These are phyloP conservation scores for Tetragnatha versicolor DNA, from an alignment of 1,140 invertebrate species.

Conservation along the genomic window DNA sequence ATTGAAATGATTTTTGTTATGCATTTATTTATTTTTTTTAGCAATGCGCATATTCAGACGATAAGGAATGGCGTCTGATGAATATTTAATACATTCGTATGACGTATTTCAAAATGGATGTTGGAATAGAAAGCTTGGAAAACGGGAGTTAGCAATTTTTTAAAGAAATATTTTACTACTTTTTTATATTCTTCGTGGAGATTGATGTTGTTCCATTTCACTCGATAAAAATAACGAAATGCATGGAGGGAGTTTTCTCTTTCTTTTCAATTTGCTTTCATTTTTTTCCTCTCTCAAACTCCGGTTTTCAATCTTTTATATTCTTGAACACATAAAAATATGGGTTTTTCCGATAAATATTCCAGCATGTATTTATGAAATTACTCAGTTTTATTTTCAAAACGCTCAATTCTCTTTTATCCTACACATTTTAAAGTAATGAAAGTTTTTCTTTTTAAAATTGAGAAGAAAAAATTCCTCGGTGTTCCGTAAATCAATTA, in stretches of 20 bases:
- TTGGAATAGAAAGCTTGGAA: not conserved
- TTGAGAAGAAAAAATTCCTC: no score
- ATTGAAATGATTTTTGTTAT: conserved; percentile 43
- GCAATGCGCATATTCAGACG: conserved; percentile 33
- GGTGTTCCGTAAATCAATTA: no score
- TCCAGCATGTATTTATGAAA: no score
- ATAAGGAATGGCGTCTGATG: conserved; percentile 47
- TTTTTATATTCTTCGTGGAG: conserved; percentile 26
- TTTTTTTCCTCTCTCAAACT: no score
- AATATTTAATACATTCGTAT: conserved; percentile 48
- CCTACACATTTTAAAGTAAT: not conserved
- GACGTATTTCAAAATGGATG: conserved; percentile 48
- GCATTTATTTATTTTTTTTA: conserved; percentile 16
- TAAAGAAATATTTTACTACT: conserved; percentile 22
- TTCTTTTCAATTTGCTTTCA: conserved; percentile 49
- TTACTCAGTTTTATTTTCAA: no score
- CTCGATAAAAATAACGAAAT: conserved; percentile 15
- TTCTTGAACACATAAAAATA: no score
- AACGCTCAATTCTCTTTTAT: not conserved
- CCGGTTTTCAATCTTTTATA: no score
- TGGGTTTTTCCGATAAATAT: no score
- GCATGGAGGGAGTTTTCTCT: conserved; percentile 15
- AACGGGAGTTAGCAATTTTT: conserved; percentile 9
- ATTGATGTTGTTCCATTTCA: conserved; percentile 36
- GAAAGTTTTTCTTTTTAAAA: no score